Evolutionary conservation across 35 echinoderm and acorn worm species (phyloP), one percentile per base, ranked within the genome.

Genomic region (Patiria miniata): DNA sequence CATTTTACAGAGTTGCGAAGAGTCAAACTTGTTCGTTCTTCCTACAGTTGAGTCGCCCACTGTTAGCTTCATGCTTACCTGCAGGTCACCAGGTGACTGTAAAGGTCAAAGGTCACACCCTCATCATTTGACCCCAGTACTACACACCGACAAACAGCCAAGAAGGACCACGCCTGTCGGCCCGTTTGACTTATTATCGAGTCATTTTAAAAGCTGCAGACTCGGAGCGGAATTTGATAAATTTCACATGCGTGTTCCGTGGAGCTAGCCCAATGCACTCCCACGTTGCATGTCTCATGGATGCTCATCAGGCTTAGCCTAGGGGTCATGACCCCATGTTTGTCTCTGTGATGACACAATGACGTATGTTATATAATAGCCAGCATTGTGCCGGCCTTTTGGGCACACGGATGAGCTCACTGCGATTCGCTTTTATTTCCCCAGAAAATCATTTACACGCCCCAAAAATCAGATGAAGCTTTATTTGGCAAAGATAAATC

Each of bases 341-440:
- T 73, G 65, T 73, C 29, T 73, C 65, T 73, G 26, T 73, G 14
- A 34, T 10, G 29, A 23, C 23, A 34, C 65, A 14, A 73, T 73
- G 65, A 73, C 65, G 65, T 73, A 30, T 73, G 6, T 73, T 73
- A 73, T 73, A 9, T 73, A 73, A 73, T 73, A 73, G 2, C 29
- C 65, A 73, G 65, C 65, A 73, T 30, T 73, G 29, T 73, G 65
- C 65, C 65, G 65, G 65, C 65, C 65, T 73, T 73, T 73, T 73
- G 65, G 65, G 65, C 65, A 30, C 65, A 73, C 26, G 34, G 65
- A 30, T 30, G 57, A 28, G 65, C 26, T 34, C 65, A 10, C 14
- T 23, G 65, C 14, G 14, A 73, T 36, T 73, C 65, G 14, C 19
- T 14, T 73, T 73, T 12, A 34, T 30, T 69, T 73, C 7, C 22